phyloP scores from a whole-genome alignment of 1,140 invertebrate species.

The Stegodyphus mimosarum region DNA sequence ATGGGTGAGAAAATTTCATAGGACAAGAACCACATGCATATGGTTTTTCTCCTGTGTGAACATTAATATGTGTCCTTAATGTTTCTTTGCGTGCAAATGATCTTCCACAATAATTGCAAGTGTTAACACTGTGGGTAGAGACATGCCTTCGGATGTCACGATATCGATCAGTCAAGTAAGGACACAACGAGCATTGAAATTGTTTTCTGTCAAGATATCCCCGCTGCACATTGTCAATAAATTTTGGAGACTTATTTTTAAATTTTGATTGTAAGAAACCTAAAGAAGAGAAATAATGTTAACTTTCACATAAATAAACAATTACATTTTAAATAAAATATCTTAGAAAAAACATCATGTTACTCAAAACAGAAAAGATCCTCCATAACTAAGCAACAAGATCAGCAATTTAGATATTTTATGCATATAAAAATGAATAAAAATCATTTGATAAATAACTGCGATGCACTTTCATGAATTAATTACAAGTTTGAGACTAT shows the following conservation, averaged over 20 bases:
- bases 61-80: slow-evolving; percentile 85
- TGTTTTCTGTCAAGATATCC: slow-evolving; percentile 65
- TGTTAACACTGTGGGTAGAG: slow-evolving; percentile 87
- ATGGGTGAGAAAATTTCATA: slow-evolving; percentile 36
- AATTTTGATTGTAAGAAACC: background rate
- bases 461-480: no score
- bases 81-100: slow-evolving; percentile 93
- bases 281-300: background rate
- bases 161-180: slow-evolving; percentile 63
- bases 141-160: slow-evolving; percentile 73
- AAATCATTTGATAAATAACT: no score
- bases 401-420: no score
- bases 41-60: slow-evolving; percentile 59
- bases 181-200: slow-evolving; percentile 74
- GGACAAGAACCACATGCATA: slow-evolving; percentile 61
- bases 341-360: no score
- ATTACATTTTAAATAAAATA: no score
- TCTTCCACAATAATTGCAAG: slow-evolving; percentile 82
- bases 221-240: slow-evolving; percentile 19
- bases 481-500: no score
- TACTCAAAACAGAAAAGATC: no score
- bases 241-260: slow-evolving; percentile 3
- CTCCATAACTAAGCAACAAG: no score
- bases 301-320: background rate
- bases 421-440: no score